Evolutionary conservation across 2,113 vertebrate species (phyloP).

Genomic region (Aldabrachelys gigantea): DNA sequence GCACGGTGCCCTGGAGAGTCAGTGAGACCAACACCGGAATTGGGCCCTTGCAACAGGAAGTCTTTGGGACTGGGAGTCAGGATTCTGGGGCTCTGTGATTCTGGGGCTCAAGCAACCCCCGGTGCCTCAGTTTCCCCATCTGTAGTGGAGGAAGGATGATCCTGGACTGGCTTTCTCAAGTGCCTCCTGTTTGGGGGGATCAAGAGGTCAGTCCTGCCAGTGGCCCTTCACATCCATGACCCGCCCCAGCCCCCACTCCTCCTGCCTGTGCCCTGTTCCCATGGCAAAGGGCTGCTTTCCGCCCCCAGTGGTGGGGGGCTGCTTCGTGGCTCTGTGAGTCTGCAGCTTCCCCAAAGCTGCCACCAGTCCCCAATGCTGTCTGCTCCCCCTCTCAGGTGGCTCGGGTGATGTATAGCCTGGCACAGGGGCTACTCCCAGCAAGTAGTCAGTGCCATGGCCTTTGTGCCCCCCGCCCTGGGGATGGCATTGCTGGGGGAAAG

Average conservation of each 20-base stretch:
- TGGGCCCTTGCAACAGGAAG: not conserved
- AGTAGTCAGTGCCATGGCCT: no score
- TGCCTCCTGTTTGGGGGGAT: not conserved
- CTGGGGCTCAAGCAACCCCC: fast-evolving
- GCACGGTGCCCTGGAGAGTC: not conserved
- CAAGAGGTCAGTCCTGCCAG: not conserved
- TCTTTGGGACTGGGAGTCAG: no score
- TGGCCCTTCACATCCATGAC: not conserved
- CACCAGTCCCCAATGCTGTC: no score
- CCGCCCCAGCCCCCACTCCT: not conserved
- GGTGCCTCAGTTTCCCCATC: not conserved
- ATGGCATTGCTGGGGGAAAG: not conserved
- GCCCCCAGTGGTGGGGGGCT: not conserved
- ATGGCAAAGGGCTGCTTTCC: not conserved
- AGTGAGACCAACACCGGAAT: not conserved
- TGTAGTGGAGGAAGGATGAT: not conserved
- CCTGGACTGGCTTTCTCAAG: not conserved
- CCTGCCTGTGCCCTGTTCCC: not conserved
- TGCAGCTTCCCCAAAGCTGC: no score
- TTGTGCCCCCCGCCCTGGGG: no score
- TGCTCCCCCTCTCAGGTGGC: no score
- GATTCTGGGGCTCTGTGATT: no score
- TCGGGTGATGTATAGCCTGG: no score
- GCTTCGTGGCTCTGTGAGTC: not conserved
- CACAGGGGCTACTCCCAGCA: not conserved